phyloP scores from a whole-genome alignment of 1,140 invertebrate species.

The Caenorhabditis tropicalis region DNA sequence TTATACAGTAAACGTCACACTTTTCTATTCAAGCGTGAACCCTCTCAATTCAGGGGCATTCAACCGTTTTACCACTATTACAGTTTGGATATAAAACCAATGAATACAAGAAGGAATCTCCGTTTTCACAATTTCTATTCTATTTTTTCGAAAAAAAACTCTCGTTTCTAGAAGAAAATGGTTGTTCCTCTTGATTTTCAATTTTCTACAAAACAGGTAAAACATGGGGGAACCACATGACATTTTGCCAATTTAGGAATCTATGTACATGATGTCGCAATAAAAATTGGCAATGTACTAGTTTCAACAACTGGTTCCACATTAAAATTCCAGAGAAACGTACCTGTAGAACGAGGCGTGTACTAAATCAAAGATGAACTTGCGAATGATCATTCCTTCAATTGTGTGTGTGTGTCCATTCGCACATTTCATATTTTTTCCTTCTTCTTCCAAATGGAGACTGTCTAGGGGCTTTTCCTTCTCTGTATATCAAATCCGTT shows the following conservation, averaged over 20 bases:
- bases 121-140: no score
- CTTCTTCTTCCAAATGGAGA: no score
- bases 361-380: not conserved
- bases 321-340: not conserved
- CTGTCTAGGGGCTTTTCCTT: not conserved
- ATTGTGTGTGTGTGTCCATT: not conserved
- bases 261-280: not conserved
- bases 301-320: not conserved
- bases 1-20: not conserved
- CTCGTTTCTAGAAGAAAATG: no score
- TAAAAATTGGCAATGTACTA: not conserved
- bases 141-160: no score
- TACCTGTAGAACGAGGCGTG: not conserved
- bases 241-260: not conserved
- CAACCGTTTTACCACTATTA: not conserved
- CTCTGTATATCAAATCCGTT: conserved; percentile 1
- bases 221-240: not conserved
- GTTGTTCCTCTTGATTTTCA: no score
- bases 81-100: not conserved
- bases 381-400: not conserved
- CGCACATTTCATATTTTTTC: not conserved
- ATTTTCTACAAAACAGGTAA: not conserved
- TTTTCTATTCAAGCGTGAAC: not conserved
- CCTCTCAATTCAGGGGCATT: not conserved
- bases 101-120: not conserved